These are phyloP conservation scores for Arizona elegans DNA, from an alignment of 2,113 vertebrate species.

Conservation along the genomic window DNA sequence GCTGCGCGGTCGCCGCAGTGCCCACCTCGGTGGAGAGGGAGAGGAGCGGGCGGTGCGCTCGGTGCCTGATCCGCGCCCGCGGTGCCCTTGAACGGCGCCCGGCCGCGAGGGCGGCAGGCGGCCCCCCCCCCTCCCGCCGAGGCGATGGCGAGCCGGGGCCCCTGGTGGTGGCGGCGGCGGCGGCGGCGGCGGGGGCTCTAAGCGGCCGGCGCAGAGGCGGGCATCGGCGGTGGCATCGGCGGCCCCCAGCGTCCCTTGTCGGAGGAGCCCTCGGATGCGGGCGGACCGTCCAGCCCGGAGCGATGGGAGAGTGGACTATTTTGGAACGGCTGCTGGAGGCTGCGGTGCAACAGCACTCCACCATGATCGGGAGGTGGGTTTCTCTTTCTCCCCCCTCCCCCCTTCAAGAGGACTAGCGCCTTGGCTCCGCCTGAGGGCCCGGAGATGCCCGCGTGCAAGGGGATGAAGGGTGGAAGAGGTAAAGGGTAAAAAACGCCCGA, in stretches of 20 bases:
- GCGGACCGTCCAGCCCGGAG: constrained; percentile 50
- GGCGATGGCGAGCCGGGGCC: background rate
- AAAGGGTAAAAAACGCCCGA: background rate
- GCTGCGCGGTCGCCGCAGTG: background rate
- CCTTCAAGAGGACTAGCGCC: background rate
- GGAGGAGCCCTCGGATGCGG: constrained; percentile 13
- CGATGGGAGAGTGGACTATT: constrained; percentile 98
- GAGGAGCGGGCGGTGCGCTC: too few species aligned
- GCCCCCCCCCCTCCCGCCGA: background rate
- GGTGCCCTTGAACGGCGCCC: background rate
- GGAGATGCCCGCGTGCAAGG: background rate
- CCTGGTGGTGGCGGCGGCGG: background rate
- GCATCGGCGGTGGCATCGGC: background rate
- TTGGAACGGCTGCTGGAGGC: constrained; percentile 96
- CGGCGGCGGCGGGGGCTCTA: background rate
- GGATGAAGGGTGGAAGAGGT: accelerated
- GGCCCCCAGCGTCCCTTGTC: background rate
- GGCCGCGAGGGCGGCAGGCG: background rate
- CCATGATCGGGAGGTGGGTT: constrained; percentile 89
- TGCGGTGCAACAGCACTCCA: constrained; percentile 97
- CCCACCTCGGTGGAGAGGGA: background rate
- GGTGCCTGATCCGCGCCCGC: background rate
- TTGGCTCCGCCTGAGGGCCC: background rate
- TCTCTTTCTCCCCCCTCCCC: accelerated
- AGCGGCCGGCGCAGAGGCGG: background rate